Percentiles rank a stretch among this genome's conserved stretches.
Evolutionary conservation across 1,140 invertebrate genomes (phyloP).

Genomic region (Pemphigus obesinymphae): DNA sequence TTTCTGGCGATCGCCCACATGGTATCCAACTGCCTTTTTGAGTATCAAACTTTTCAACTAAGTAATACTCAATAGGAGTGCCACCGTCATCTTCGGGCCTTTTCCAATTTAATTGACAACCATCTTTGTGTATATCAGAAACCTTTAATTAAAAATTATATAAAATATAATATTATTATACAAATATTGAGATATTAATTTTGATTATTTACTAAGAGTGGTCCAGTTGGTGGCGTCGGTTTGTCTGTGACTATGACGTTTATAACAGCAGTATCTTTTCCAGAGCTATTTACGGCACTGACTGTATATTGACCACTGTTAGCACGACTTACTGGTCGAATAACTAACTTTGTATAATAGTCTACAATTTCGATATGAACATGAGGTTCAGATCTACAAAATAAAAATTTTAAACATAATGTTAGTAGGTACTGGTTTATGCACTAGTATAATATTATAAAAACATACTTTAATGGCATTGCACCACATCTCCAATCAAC

Average conservation of each 20-base stretch:
- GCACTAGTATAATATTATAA: not conserved
- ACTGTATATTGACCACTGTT: conserved; percentile 88
- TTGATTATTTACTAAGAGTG: conserved; percentile 57
- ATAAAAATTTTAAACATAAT: conserved; percentile 3
- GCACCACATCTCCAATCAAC: conserved; percentile 80
- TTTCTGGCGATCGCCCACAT: conserved; percentile 75
- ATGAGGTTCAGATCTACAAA: conserved; percentile 43
- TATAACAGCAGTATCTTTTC: conserved; percentile 82
- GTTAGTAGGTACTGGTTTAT: not conserved
- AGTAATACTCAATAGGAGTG: conserved; percentile 84
- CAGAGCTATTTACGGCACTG: conserved; percentile 76
- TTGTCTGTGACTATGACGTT: conserved; percentile 90
- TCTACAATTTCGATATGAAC: conserved; percentile 70
- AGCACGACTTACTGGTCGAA: conserved; percentile 70
- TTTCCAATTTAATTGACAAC: conserved; percentile 92
- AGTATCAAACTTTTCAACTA: conserved; percentile 89
- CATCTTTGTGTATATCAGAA: conserved; percentile 85
- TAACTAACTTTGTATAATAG: conserved; percentile 81
- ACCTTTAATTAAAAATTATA: conserved; percentile 56
- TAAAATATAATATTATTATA: not conserved
- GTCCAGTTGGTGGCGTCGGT: conserved; percentile 79
- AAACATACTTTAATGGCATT: conserved; percentile 52
- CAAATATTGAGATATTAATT: not conserved
- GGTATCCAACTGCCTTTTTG: conserved; percentile 93
- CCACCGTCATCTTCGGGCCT: conserved; percentile 84